Evolutionary conservation across 2,888 invertebrate species (phyloP), one percentile per base, ranked within the genome.

Genomic region (Oligia latruncula): DNA sequence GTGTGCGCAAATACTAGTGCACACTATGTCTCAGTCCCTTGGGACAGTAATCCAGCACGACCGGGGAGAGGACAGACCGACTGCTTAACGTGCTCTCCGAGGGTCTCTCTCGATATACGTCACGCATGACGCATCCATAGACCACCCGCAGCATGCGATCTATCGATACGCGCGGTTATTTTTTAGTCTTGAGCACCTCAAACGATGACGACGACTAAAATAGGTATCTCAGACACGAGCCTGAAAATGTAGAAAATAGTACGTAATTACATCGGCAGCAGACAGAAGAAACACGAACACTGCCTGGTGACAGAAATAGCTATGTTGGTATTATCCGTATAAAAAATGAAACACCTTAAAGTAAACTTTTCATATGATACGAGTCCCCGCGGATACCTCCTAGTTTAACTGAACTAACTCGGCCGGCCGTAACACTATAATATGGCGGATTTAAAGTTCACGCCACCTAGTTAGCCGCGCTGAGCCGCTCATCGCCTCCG

Each of bases 361-460:
- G 71, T 58, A 70, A 70, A 84, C 17, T 81, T 74, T 8, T 6
- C 52, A 40, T 66, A 49, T 43, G 66, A 40, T 58, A 11, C 40
- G 49, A 74, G 52, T 71, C 76, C 70, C 35, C 6, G 35, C 40
- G 60, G 65, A 60, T 15, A 40, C 13, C 58, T 71, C 55, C 67
- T 15, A 64, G 77, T 40, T 71, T 6, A 40, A 43, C 40, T 46
- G 46, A 49, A 52, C 55, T 52, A 65, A 15, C 43, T 71, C 65
- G 4, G 40, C 17, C 15, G 85, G 46, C 67, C 74, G 62, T 71
- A 67, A 65, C 58, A 55, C 82, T 85, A 65, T 84, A 81, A 77
- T 74, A 77, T 52, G 81, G 73, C 58, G 71, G 85, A 67, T 84
- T 72, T 77, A 71, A 84, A 84, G 82, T 85, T 84, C 77, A 4